Evolutionary conservation across 2,113 vertebrate genomes (phyloP).

Genomic region (Manacus vitellinus): DNA sequence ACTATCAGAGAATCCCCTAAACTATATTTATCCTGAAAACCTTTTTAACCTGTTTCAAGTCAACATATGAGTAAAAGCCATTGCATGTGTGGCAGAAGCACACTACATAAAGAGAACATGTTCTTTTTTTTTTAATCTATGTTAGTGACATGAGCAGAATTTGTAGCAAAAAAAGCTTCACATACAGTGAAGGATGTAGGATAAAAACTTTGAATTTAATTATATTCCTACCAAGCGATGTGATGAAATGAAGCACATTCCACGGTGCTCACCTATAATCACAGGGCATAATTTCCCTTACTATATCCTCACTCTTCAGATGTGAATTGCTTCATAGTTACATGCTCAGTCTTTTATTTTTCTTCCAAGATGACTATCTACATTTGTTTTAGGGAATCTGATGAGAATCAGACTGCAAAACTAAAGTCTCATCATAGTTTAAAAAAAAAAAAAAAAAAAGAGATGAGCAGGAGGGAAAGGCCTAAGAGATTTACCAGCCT

Average conservation of each 20-base stretch:
- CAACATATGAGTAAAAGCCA: background rate
- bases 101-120: fast-evolving
- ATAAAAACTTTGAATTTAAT: background rate
- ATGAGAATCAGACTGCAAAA: background rate
- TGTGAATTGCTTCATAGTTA: background rate
- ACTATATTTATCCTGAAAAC: background rate
- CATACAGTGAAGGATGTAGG: background rate
- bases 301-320: background rate
- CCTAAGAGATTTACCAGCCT: background rate
- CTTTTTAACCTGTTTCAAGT: background rate
- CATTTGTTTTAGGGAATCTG: background rate
- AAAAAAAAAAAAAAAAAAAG: background rate
- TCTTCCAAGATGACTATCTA: background rate
- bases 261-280: background rate
- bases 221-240: background rate
- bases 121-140: background rate
- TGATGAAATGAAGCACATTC: background rate
- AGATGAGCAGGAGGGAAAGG: background rate
- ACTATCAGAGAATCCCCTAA: background rate
- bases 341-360: background rate
- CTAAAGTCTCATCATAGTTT: background rate
- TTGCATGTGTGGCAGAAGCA: background rate
- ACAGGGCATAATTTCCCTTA: background rate
- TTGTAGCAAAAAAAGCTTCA: background rate
- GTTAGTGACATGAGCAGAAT: background rate